Evolutionary conservation across 2,113 vertebrate species (phyloP).

Genomic region (Canis aureus): DNA sequence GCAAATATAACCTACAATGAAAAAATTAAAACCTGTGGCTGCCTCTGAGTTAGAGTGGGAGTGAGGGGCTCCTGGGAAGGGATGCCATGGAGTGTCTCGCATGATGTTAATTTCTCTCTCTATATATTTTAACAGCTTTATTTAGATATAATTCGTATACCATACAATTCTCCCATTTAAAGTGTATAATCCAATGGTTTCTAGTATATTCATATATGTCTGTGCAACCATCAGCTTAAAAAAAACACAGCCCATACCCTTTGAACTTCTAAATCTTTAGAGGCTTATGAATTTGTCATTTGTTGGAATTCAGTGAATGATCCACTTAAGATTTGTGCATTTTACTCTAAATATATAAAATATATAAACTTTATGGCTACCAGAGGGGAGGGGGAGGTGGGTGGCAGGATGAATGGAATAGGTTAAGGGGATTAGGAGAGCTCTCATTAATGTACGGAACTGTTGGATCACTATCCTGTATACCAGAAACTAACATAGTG

Average conservation of each 20-base stretch:
- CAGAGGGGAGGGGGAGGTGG: background rate
- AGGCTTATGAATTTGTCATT: background rate
- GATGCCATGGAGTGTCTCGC: background rate
- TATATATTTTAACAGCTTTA: background rate
- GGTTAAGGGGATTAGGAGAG: background rate
- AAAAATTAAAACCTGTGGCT: background rate
- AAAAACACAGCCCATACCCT: background rate
- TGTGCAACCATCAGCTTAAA: background rate
- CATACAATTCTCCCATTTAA: background rate
- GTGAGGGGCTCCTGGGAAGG: background rate
- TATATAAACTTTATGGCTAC: background rate
- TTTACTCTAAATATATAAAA: constrained; percentile 4
- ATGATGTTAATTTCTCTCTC: background rate
- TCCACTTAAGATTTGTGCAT: background rate
- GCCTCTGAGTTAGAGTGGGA: background rate
- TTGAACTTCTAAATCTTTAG: background rate
- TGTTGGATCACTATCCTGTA: background rate
- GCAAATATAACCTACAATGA: background rate
- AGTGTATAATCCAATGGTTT: background rate
- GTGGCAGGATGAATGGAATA: background rate
- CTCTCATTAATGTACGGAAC: background rate
- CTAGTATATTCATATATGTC: background rate
- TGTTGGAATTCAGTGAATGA: background rate
- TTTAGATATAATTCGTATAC: background rate
- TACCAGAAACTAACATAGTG: background rate